phyloP scores from a whole-genome alignment of 1,140 invertebrate genomes.

The Hylaeus volcanicus region DNA sequence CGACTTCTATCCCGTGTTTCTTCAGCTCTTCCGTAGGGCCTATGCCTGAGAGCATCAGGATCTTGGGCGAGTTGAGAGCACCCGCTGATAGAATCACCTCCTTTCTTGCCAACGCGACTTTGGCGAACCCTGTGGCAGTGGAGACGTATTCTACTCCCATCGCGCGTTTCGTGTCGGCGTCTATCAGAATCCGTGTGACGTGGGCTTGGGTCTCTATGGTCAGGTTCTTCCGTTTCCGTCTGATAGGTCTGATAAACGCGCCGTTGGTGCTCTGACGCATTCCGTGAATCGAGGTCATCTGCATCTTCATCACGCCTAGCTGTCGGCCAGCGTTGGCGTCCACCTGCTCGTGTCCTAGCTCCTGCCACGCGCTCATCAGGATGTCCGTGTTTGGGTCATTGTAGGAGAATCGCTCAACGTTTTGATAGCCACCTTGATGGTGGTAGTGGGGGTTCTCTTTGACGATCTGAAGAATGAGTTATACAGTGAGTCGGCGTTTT shows the following conservation, averaged over 20 bases:
- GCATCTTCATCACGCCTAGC: slow-evolving; percentile 82
- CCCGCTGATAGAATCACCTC: slow-evolving; percentile 86
- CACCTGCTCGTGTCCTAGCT: slow-evolving; percentile 81
- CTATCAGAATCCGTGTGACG: slow-evolving; percentile 87
- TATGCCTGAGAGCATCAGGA: slow-evolving; percentile 83
- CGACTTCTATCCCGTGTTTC: slow-evolving; percentile 78
- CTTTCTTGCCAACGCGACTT: slow-evolving; percentile 81
- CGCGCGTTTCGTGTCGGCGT: slow-evolving; percentile 85
- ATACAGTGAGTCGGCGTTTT: too few species aligned
- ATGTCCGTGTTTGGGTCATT: slow-evolving; percentile 81
- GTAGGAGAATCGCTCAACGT: slow-evolving; percentile 84
- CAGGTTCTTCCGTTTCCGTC: slow-evolving; percentile 86
- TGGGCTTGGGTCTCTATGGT: slow-evolving; percentile 85
- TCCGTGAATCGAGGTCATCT: slow-evolving; percentile 83
- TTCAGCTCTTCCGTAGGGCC: slow-evolving; percentile 81
- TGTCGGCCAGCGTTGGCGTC: slow-evolving; percentile 82
- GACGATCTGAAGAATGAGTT: slow-evolving; percentile 59
- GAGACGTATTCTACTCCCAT: slow-evolving; percentile 85
- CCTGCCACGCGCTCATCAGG: slow-evolving; percentile 82
- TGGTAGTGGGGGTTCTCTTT: slow-evolving; percentile 81
- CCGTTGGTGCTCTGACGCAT: slow-evolving; percentile 86
- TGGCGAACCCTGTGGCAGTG: slow-evolving; percentile 76
- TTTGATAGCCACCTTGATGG: slow-evolving; percentile 82
- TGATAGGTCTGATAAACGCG: slow-evolving; percentile 87
- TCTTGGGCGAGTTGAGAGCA: slow-evolving; percentile 82